Base-by-base conservation (phyloP, 2,888 invertebrate genomes). In the Hartigia nigra region DNA sequence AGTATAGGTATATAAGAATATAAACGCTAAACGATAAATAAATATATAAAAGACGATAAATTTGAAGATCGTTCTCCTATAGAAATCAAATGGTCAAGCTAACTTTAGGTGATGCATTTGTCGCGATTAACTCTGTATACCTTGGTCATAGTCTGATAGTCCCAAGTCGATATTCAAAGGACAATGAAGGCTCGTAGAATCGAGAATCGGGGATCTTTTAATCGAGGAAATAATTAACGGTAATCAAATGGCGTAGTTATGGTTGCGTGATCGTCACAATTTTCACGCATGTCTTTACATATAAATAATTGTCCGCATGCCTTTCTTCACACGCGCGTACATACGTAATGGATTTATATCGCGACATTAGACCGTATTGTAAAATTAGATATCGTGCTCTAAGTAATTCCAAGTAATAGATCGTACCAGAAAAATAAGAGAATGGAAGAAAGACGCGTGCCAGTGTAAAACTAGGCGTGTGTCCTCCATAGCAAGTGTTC, bases 401-500 rank as follows among this genome's bases (percentile, higher is more conserved):
- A 55, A 55, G 35, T 35, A 55, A 55, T 55, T 55, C 55, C 9
- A 23, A 55, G 55, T 55, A 55, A 55, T 23, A 14, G 55, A 23
- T 23, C 55, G 23, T 55, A 9, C 23, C 4, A 55, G 23, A 23
- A 55, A 23, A 55, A 55, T 55, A 55, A 70, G 75, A 74, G 70
- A 75, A 75, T 78, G 70, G 75, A 75, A 78, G 78, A 70, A 69
- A 74, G 76, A 74, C 78, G 76, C 74, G 76, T 76, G 76, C 78
- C 70, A 79, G 74, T 34, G 78, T 76, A 55, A 76, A 85, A 82
- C 84, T 84, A 81, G 83, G 85, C 84, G 81, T 83, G 83, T 88
- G 91, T 86, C 90, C 91, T 88, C 88, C 87, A 90, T 91, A 87
- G 83, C 89, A 91, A 91, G 91, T 91, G 88, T 91, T 88, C 91